A percentile compares a stretch with the other conserved stretches of the same genome.
Conservation (phyloP, 2,888 invertebrate species). For the Tholera decimalis region DNA sequence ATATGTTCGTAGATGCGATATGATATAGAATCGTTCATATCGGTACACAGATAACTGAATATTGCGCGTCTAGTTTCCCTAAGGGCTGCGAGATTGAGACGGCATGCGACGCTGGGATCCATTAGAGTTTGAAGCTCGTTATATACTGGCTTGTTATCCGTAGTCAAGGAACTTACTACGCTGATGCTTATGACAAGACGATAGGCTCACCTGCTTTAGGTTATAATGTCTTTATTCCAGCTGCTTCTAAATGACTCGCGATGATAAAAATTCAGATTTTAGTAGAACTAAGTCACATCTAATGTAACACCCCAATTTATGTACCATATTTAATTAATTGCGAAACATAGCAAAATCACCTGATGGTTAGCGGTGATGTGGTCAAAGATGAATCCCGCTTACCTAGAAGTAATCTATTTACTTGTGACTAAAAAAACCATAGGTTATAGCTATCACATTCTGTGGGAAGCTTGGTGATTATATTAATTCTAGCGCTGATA, state of each 20-base stretch:
- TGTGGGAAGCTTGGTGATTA: constrained; percentile 46
- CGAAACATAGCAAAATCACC: no score
- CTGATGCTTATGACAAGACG: neutral
- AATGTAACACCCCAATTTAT: neutral
- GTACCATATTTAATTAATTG: no score
- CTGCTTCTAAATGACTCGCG: neutral
- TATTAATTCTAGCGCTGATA: constrained; percentile 60
- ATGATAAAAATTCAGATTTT: neutral
- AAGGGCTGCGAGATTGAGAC: constrained; percentile 23
- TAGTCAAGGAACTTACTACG: neutral
- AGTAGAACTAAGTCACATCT: neutral
- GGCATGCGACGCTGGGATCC: constrained; percentile 10
- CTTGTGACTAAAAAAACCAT: no score
- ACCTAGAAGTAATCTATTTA: no score
- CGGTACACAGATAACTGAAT: constrained; percentile 16
- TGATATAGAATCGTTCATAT: constrained; percentile 1
- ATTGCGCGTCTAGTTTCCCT: constrained; percentile 32
- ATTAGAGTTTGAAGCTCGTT: constrained; percentile 34
- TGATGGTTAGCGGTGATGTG: neutral
- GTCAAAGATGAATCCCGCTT: no score
- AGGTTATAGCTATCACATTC: no score
- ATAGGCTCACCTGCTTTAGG: neutral
- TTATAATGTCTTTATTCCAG: neutral
- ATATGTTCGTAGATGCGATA: constrained; percentile 8
- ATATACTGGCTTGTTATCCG: constrained; percentile 21